A percentile compares a stretch with the other conserved stretches of the same genome.
Evolutionary conservation across 2,888 invertebrate species (phyloP).

Genomic region (Neria commutata): DNA sequence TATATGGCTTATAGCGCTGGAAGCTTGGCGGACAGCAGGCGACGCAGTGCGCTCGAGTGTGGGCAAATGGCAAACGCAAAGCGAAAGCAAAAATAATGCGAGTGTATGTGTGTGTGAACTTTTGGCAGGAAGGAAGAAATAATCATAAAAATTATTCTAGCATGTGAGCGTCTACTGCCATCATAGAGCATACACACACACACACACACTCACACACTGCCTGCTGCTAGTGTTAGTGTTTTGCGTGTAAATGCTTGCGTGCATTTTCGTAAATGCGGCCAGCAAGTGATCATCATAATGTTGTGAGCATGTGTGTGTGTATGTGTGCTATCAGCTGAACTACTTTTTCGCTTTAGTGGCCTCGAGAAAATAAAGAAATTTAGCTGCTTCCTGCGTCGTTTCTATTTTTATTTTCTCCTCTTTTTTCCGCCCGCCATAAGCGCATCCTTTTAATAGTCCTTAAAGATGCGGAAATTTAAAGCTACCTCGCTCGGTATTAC

Average conservation of each 20-base stretch:
- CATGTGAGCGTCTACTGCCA: slow-evolving; percentile 11
- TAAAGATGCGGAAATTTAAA: not conserved
- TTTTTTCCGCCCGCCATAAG: slow-evolving; percentile 34
- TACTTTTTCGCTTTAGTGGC: slow-evolving; percentile 16
- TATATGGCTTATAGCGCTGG: too few species aligned
- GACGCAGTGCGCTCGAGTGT: slow-evolving; percentile 22
- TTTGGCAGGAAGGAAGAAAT: slow-evolving; percentile 57
- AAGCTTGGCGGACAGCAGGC: too few species aligned
- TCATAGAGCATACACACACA: not conserved
- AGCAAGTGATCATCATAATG: slow-evolving; percentile 1
- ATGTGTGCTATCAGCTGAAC: slow-evolving; percentile 25
- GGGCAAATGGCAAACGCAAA: slow-evolving; percentile 41
- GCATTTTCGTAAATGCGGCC: not conserved
- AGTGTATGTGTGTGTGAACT: slow-evolving; percentile 40
- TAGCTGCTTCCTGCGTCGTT: too few species aligned
- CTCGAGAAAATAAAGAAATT: too few species aligned
- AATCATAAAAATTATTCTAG: slow-evolving; percentile 59
- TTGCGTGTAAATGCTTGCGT: not conserved
- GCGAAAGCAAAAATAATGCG: slow-evolving; percentile 37
- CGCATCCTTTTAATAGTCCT: slow-evolving; percentile 40
- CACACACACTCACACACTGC: slow-evolving; percentile 28
- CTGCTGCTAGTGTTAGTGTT: too few species aligned
- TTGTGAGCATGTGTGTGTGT: not conserved
- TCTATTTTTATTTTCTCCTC: too few species aligned
- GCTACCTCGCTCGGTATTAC: slow-evolving; percentile 45